Base-by-base conservation (phyloP, 2,797 vertebrate genomes). In the Karalla daura region DNA sequence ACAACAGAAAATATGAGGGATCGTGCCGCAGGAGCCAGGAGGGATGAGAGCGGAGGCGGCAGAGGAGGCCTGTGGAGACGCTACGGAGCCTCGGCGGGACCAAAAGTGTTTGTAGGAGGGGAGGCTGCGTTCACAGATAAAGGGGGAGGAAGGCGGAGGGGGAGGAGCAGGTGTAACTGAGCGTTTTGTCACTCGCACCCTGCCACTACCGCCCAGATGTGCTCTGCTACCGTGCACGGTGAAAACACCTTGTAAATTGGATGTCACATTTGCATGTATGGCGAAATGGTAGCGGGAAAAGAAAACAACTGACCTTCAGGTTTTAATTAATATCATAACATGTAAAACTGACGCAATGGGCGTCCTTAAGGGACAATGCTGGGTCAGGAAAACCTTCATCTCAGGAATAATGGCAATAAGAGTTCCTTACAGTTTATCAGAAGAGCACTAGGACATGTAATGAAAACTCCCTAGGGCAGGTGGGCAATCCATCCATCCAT, bases 191-290 rank as follows among this genome's bases (percentile, higher is more conserved):
- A 74, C 59, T 75, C 53, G 2, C 53, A 66, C 52, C 33, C 21
- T 67, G 62, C 54, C 68, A 64, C 76, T 50, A 55, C 28, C 41
- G 41, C 43, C 47, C 76, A 85, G 79, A 80, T 73, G 71, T 55
- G 53, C 30, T 9, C 36, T 23, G 60, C 46, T 63, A 65, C 43
- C 35, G 21, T 8, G 27, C 44, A 64, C 27, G 64, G 52, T 45
- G 45, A 77, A 70, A 74, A 64, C 25, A 36, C 17, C 7, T 23
- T 35, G 11, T 45, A 27, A 50, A 73, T 15, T 46, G 27, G 8
- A 5, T 13, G 6, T 68, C 43, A 46, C 28, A 61, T 53, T 37
- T 30, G 20, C 27, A 56, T 64, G n/a, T n/a, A n/a, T 27, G 25
- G 23, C 35, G 50, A 23, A 46, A 37, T 52, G 35, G 39, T 36